Evolutionary conservation across 2,888 invertebrate genomes (phyloP).

Genomic region (Coelopa pilipes): DNA sequence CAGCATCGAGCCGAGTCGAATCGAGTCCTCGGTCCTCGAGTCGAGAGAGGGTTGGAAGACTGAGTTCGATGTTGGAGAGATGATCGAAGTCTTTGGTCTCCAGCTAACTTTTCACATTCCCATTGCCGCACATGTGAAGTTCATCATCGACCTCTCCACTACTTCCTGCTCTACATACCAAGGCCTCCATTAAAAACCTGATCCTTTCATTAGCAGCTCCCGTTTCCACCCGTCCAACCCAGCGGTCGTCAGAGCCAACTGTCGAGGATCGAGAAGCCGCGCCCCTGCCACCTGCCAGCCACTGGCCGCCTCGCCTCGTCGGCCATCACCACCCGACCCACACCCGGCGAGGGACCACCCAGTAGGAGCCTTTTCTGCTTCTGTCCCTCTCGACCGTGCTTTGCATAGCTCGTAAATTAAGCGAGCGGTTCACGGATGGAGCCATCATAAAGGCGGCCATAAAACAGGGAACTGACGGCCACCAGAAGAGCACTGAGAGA

Average conservation of each 20-base stretch:
- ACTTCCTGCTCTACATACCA: no score
- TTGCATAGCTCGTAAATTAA: slow-evolving; percentile 7
- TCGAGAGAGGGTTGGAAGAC: no score
- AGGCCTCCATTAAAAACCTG: neutral
- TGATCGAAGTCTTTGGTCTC: no score
- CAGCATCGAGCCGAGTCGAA: no score
- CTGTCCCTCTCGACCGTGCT: neutral
- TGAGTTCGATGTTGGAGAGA: no score
- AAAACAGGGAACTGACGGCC: neutral
- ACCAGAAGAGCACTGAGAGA: neutral
- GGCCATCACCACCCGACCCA: neutral
- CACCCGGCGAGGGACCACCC: slow-evolving; percentile 1
- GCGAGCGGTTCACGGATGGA: slow-evolving; percentile 7
- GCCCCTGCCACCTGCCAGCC: neutral
- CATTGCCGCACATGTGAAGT: no score
- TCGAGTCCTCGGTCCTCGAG: no score
- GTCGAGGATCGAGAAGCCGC: neutral
- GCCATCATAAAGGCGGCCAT: neutral
- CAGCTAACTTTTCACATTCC: no score
- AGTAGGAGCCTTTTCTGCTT: neutral
- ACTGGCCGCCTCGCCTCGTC: neutral
- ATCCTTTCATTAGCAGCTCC: neutral
- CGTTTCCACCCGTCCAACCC: neutral
- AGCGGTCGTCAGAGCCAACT: neutral
- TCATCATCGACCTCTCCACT: no score